Conservation (phyloP, 2,113 vertebrate genomes). For the Bothrops jararaca region DNA sequence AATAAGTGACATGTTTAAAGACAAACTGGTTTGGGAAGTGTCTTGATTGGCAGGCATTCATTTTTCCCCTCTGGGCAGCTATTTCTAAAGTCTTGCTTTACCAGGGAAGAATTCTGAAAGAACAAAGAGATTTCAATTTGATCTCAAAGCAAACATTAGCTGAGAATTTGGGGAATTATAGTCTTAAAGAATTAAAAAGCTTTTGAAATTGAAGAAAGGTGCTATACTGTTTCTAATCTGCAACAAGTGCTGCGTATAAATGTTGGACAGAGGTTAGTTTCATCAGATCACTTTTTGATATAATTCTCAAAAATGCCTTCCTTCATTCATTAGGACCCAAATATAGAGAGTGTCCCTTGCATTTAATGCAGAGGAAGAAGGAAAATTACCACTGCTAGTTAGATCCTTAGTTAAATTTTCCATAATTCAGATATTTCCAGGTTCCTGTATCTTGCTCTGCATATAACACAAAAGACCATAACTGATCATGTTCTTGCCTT, state of each 20-base stretch:
- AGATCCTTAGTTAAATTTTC: background rate
- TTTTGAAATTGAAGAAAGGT: background rate
- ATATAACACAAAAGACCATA: background rate
- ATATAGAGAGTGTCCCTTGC: background rate
- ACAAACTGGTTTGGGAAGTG: background rate
- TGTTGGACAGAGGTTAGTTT: background rate
- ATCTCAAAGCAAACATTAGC: background rate
- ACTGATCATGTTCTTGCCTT: background rate
- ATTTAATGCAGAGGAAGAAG: background rate
- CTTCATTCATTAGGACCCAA: background rate
- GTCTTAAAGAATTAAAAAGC: background rate
- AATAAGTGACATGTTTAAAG: background rate
- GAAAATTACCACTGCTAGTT: background rate
- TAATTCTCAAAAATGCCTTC: background rate
- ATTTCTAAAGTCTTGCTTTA: background rate
- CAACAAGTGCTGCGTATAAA: background rate
- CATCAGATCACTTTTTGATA: background rate
- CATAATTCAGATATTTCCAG: background rate
- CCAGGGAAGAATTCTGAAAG: background rate
- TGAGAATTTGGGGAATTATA: background rate
- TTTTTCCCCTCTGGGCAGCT: background rate
- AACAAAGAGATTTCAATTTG: background rate
- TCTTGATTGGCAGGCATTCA: background rate
- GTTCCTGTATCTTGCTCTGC: background rate
- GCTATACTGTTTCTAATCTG: background rate